Evolutionary conservation across 2,113 vertebrate genomes (phyloP).

Genomic region (Mastomys natalensis): DNA sequence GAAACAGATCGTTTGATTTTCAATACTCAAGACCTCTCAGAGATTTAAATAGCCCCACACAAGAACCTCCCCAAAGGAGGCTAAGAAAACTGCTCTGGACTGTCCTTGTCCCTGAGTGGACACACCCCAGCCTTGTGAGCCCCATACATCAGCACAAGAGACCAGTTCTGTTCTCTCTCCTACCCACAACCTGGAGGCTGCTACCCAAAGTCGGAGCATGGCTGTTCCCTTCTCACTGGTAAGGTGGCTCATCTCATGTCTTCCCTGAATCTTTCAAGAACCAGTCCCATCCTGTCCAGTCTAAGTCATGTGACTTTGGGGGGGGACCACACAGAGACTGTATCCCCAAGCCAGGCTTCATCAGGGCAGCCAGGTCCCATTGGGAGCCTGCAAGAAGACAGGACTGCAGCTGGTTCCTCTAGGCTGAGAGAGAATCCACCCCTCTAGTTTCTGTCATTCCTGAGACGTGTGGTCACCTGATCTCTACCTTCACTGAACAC

Average conservation of each 20-base stretch:
- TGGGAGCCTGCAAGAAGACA: background rate
- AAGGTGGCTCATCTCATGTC: background rate
- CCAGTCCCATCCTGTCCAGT: background rate
- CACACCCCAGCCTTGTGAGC: background rate
- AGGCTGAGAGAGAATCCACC: background rate
- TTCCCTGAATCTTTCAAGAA: background rate
- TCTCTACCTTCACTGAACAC: background rate
- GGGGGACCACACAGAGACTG: background rate
- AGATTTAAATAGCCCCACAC: background rate
- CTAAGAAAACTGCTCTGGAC: background rate
- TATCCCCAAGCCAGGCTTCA: background rate
- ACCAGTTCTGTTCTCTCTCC: background rate
- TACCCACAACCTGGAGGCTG: background rate
- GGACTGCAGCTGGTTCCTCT: background rate
- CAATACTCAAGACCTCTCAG: background rate
- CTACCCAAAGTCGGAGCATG: background rate
- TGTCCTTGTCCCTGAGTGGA: background rate
- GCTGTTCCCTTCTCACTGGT: background rate
- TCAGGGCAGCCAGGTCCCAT: background rate
- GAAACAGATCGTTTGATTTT: background rate
- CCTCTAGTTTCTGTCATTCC: background rate
- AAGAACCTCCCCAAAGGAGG: background rate
- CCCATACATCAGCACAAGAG: background rate
- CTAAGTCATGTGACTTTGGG: background rate
- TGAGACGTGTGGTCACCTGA: rapidly evolving